Percentiles rank a stretch among this genome's conserved stretches.
Evolutionary conservation across 1,140 invertebrate genomes (phyloP).

Genomic region (Fragariocoptes setiger): DNA sequence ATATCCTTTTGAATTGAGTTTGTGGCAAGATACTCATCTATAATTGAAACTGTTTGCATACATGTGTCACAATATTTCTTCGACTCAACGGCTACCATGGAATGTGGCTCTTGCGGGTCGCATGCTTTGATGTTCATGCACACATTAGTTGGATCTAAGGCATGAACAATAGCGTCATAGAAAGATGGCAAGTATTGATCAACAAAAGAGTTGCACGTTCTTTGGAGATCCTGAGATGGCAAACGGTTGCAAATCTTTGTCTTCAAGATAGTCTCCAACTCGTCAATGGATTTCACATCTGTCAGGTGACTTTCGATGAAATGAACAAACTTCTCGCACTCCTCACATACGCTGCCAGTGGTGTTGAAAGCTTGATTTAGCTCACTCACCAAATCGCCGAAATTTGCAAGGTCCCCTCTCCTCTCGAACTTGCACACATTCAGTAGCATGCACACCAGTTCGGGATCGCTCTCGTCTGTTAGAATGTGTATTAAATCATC

Average conservation of each 20-base stretch:
- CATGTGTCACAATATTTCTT: neutral
- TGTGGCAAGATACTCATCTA: neutral
- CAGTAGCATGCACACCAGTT: slow-evolving; percentile 6
- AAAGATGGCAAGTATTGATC: neutral
- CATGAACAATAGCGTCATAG: neutral
- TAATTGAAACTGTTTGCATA: neutral
- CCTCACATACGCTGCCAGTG: neutral
- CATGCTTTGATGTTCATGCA: neutral
- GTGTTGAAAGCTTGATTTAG: neutral
- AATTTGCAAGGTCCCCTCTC: neutral
- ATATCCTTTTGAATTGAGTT: neutral
- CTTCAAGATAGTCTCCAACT: neutral
- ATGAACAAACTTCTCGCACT: neutral
- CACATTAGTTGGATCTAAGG: neutral
- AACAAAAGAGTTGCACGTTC: neutral
- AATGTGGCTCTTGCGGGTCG: neutral
- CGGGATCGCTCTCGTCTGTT: slow-evolving; percentile 6
- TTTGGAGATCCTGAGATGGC: neutral
- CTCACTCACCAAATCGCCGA: neutral
- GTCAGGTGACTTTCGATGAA: neutral
- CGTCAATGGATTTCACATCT: neutral
- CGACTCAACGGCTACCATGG: neutral
- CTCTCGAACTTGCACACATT: slow-evolving; percentile 5
- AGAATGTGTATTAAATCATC: slow-evolving; percentile 6
- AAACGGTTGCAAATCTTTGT: neutral